Conservation (phyloP, 2,113 vertebrate species). For the Mastomys natalensis region DNA sequence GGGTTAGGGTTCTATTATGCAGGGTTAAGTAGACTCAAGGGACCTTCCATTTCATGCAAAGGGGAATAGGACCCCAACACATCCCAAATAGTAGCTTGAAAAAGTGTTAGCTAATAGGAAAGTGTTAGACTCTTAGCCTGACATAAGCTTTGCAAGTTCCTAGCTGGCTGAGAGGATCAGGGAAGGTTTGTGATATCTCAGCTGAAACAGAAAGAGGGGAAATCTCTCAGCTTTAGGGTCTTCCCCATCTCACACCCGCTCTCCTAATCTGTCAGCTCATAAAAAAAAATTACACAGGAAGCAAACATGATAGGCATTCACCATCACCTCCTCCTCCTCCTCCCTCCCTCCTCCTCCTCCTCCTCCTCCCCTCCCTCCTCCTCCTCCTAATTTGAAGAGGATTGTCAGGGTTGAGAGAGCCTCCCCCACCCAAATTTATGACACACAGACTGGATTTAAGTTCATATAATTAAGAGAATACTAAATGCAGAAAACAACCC, state of each 20-base stretch:
- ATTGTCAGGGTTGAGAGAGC: not conserved
- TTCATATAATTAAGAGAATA: not conserved
- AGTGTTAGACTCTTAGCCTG: not conserved
- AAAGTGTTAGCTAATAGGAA: not conserved
- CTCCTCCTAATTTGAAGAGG: not conserved
- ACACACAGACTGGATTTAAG: not conserved
- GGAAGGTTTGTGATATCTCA: not conserved
- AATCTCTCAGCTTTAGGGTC: not conserved
- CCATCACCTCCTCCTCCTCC: not conserved
- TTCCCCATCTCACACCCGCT: not conserved
- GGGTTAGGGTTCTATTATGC: not conserved
- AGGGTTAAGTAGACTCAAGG: not conserved
- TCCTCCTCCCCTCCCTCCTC: too few species aligned
- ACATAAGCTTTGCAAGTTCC: not conserved
- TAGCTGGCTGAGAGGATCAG: not conserved
- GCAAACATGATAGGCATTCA: not conserved
- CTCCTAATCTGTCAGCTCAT: not conserved
- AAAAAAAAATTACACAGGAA: not conserved
- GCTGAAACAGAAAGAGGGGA: not conserved
- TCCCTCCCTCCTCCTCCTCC: too few species aligned
- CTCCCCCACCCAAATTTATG: not conserved
- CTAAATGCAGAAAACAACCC: not conserved
- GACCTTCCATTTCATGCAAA: not conserved
- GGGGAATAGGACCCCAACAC: not conserved
- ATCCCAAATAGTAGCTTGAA: not conserved